Evolutionary conservation across 2,113 vertebrate species (phyloP).

Genomic region (Isichthys henryi): DNA sequence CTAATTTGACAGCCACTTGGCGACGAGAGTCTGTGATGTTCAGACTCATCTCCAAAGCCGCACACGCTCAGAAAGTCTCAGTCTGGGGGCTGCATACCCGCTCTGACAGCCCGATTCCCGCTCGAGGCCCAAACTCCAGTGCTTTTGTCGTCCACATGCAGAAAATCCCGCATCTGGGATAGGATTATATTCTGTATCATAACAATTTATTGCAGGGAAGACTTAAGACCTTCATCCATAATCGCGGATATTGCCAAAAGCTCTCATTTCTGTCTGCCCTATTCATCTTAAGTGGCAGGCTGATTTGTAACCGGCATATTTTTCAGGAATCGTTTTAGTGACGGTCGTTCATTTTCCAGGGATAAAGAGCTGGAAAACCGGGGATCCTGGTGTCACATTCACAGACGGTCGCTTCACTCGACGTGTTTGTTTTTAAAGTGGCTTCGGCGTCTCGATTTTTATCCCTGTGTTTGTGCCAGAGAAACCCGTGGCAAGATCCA

Average conservation of each 20-base stretch:
- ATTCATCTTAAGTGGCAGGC: conserved; percentile 41
- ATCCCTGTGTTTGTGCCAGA: background rate
- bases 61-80: background rate
- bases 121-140: background rate
- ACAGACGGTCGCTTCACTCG: background rate
- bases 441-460: conserved; percentile 4
- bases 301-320: conserved; percentile 47
- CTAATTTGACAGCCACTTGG: conserved; percentile 53
- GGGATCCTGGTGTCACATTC: conserved; percentile 20
- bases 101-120: conserved; percentile 11
- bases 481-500: background rate
- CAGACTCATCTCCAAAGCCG: conserved; percentile 34
- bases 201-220: conserved; percentile 26
- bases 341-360: conserved; percentile 32
- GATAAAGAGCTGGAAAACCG: conserved; percentile 36
- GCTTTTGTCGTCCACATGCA: conserved; percentile 14
- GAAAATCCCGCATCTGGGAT: conserved; percentile 20
- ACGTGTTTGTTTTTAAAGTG: conserved; percentile 14
- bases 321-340: conserved; percentile 32
- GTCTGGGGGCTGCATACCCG: background rate
- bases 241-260: conserved; percentile 33
- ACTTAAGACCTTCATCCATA: conserved; percentile 20
- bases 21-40: conserved; percentile 46
- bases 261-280: conserved; percentile 40
- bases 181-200: conserved; percentile 29